A percentile compares a stretch with the other conserved stretches of the same genome.
These are phyloP conservation scores for Centrocercus urophasianus DNA, from an alignment of 2,113 vertebrate species.

Conservation along the genomic window DNA sequence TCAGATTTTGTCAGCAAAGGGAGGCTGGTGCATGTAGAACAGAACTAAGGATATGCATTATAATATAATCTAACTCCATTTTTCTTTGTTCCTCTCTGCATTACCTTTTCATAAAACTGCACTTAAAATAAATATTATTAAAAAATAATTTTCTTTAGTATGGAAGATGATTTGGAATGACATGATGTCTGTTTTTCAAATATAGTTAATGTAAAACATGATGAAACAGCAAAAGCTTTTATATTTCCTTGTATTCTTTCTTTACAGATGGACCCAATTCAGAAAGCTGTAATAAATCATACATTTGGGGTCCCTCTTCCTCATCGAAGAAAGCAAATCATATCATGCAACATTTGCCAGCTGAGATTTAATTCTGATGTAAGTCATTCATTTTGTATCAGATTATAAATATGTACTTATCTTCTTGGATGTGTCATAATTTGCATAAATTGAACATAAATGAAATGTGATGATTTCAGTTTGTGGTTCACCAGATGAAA, in stretches of 20 bases:
- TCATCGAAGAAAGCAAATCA: conserved; percentile 90
- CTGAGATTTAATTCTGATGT: conserved; percentile 99
- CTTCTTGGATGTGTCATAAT: conserved; percentile 36
- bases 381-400: conserved; percentile 79
- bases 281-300: conserved; percentile 97
- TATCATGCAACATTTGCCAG: conserved; percentile 95
- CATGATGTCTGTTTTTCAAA: conserved; percentile 29
- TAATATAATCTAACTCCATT: neutral
- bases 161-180: neutral
- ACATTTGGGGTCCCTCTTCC: conserved; percentile 90
- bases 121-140: conserved; percentile 20
- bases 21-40: neutral
- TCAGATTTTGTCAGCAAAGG: neutral
- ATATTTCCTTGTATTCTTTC: conserved; percentile 79
- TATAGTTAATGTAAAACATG: conserved; percentile 3
- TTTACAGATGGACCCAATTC: conserved; percentile 96
- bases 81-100: neutral
- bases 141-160: conserved; percentile 31
- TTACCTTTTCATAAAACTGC: neutral
- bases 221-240: conserved; percentile 77
- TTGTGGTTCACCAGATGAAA: conserved; percentile 28
- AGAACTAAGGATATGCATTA: neutral
- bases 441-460: conserved; percentile 42
- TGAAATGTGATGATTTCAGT: conserved; percentile 14
- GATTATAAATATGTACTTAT: conserved; percentile 57